Evolutionary conservation across 2,888 invertebrate genomes (phyloP).

Genomic region (Acanthosepion esculentum): DNA sequence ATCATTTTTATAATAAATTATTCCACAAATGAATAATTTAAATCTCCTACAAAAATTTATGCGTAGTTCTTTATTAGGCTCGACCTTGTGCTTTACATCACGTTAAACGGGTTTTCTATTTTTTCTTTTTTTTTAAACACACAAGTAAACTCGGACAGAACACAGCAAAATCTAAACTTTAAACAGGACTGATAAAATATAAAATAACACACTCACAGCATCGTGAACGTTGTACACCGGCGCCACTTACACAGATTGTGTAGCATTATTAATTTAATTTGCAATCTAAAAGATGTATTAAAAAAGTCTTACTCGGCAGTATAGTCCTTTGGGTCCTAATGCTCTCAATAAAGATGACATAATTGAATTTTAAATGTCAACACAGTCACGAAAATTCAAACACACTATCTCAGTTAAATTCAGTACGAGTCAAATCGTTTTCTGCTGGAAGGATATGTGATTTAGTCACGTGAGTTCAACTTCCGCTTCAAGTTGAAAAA

Average conservation of each 20-base stretch:
- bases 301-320: neutral
- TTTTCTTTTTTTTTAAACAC: too few relatives aligned
- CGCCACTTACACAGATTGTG: neutral
- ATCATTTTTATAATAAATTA: too few relatives aligned
- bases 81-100: too few relatives aligned
- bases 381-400: neutral
- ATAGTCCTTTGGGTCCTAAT: neutral
- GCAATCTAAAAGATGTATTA: neutral
- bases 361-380: neutral
- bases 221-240: neutral
- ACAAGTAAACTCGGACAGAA: too few relatives aligned
- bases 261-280: neutral
- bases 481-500: neutral
- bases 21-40: too few relatives aligned
- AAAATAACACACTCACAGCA: too few relatives aligned
- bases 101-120: too few relatives aligned
- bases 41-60: too few relatives aligned
- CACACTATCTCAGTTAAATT: too few relatives aligned
- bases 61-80: too few relatives aligned
- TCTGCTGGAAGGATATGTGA: neutral
- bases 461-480: neutral
- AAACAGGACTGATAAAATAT: too few relatives aligned
- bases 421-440: neutral
- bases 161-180: too few relatives aligned
- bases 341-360: slow-evolving; percentile 21